Evolutionary conservation across 2,888 invertebrate genomes (phyloP), one percentile per base, ranked within the genome.

Genomic region (Drosophila mettleri): DNA sequence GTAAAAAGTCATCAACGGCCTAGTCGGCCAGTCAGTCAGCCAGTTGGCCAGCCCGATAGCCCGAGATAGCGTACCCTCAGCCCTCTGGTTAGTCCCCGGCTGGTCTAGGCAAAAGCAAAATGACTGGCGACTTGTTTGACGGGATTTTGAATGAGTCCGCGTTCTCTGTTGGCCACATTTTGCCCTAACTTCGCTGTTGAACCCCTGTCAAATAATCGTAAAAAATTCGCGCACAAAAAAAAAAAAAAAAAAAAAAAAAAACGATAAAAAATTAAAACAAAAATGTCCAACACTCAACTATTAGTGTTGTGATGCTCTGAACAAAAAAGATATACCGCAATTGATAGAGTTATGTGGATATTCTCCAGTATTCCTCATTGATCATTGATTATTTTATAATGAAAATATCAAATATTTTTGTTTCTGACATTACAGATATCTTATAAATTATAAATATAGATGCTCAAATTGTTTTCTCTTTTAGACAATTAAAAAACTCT

Each of bases 1-100:
- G 81, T 79, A 84, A 86, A 86, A 86, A 83, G 83, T 86, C 83
- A 83, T 86, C 83, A 83, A 86, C 82, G 80, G 73, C 58, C 58
- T 74, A 73, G 64, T 72, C 58, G 39, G 72, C 57, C 73, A 73
- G 67, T 55, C 52, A 54, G 39, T 59, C 55, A 60, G 70, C 55
- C 67, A 72, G 66, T 49, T 67, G 64, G 78, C 60, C 74, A 67
- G 75, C 59, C 52, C 53, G 71, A 61, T 71, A 71, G 68, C 58
- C 59, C 22, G 52, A 59, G 69, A 59, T 73, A 73, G 63, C 8
- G 20, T 9, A 18, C 20, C 33, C 33, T 20, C 20, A 51, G 38
- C 1, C 46, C 51, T 24, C 3, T 24, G 46, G n/a, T 41, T 6
- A 24, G 18, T 12, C 4, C 5, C 24, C 24, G 43, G 18, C 33